Conservation (phyloP, 2,888 invertebrate genomes). For the Chrysopilus asiliformis region DNA sequence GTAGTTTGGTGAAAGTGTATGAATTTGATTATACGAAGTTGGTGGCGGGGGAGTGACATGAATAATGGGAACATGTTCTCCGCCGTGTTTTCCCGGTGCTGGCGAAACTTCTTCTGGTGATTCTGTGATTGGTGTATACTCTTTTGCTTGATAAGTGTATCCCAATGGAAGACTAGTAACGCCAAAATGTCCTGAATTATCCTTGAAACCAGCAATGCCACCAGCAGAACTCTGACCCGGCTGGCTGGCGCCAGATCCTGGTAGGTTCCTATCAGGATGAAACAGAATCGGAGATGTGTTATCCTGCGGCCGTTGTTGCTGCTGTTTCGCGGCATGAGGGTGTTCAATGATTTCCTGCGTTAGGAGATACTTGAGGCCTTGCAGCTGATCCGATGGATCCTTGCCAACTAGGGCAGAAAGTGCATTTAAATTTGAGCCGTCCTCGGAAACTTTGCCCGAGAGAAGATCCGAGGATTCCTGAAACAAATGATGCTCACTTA, state of each 20-base stretch:
- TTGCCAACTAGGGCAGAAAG: constrained; percentile 39
- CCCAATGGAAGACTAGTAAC: too few relatives aligned
- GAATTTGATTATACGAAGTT: constrained; percentile 14
- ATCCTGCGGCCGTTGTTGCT: constrained; percentile 22
- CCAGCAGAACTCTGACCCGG: not conserved
- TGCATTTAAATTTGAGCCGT: too few relatives aligned
- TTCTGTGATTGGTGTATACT: constrained; percentile 11
- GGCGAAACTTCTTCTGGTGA: constrained; percentile 5
- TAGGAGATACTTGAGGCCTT: constrained; percentile 38
- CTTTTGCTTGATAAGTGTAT: not conserved
- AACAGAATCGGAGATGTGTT: constrained; percentile 31
- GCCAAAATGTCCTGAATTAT: too few relatives aligned
- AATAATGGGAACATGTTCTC: not conserved
- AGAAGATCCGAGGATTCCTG: constrained; percentile 4
- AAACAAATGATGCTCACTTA: constrained; percentile 3
- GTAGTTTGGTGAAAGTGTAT: constrained; percentile 28
- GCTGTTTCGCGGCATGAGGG: constrained; percentile 12
- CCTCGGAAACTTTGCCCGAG: not conserved
- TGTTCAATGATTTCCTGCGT: constrained; percentile 29
- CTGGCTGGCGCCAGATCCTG: not conserved
- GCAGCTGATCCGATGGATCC: constrained; percentile 38
- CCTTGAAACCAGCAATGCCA: not conserved
- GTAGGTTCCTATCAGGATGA: constrained; percentile 18
- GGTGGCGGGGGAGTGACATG: not conserved
- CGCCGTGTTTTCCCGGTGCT: not conserved